These are phyloP conservation scores for Meganola albula DNA, from an alignment of 2,888 invertebrate genomes.

Conservation along the genomic window DNA sequence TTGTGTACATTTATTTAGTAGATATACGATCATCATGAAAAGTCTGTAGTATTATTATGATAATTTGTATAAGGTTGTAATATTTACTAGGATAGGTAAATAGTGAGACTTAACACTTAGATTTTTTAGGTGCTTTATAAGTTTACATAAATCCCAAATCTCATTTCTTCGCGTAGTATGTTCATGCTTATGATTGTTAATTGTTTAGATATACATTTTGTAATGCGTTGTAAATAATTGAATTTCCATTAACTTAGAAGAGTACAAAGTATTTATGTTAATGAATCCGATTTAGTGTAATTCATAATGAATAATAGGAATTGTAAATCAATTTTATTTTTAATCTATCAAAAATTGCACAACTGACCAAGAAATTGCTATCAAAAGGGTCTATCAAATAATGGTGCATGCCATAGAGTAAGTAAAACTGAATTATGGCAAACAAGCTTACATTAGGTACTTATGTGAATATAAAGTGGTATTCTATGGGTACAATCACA, in stretches of 20 bases:
- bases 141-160: conserved; percentile 31
- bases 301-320: conserved; percentile 34
- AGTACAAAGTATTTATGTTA: conserved; percentile 72
- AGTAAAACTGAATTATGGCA: conserved; percentile 57
- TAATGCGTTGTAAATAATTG: conserved; percentile 56
- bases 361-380: conserved; percentile 5
- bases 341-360: conserved; percentile 5
- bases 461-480: conserved; percentile 19
- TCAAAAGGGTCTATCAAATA: conserved; percentile 50
- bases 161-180: conserved; percentile 38
- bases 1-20: conserved; percentile 23
- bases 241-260: conserved; percentile 68
- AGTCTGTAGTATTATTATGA: conserved; percentile 49
- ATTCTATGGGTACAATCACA: conserved; percentile 12
- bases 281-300: conserved; percentile 45
- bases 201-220: conserved; percentile 40
- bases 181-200: conserved; percentile 38
- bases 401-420: conserved; percentile 71
- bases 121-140: conserved; percentile 52
- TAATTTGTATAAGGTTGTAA: conserved; percentile 51
- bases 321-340: conserved; percentile 15
- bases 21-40: conserved; percentile 36
- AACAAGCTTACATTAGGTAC: conserved; percentile 20
- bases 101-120: conserved; percentile 60
- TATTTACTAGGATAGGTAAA: conserved; percentile 48